These are phyloP conservation scores for Hylaeus anthracinus DNA, from an alignment of 1,140 invertebrate genomes.

Conservation along the genomic window DNA sequence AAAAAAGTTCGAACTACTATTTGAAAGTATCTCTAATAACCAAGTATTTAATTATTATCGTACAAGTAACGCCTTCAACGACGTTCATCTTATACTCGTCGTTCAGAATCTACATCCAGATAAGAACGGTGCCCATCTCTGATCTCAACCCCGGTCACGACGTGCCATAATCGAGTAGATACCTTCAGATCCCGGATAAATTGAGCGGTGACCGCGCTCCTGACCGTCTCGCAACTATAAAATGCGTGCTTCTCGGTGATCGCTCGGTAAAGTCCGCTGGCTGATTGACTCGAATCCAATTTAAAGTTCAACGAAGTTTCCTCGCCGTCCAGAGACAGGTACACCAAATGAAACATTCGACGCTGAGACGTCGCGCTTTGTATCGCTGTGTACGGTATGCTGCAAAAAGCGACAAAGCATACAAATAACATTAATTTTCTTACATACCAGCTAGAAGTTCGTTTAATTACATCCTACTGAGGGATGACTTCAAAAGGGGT, in stretches of 20 bases:
- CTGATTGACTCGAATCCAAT: constrained; percentile 88
- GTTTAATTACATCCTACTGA: too few relatives aligned
- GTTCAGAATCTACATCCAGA: too few relatives aligned
- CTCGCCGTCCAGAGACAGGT: constrained; percentile 86
- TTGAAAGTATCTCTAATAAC: too few relatives aligned
- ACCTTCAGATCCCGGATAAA: constrained; percentile 93
- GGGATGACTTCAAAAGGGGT: too few relatives aligned
- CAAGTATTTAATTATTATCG: too few relatives aligned
- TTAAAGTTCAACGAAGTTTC: constrained; percentile 88
- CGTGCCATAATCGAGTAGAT: constrained; percentile 19
- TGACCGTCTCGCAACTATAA: constrained; percentile 94
- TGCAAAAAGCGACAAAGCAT: constrained; percentile 75
- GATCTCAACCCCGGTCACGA: too few relatives aligned
- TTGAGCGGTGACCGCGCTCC: constrained; percentile 92
- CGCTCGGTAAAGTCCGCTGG: constrained; percentile 91
- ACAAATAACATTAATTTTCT: neutral
- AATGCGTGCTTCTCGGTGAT: constrained; percentile 95
- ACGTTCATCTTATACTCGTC: too few relatives aligned
- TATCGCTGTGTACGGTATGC: constrained; percentile 92
- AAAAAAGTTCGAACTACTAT: too few relatives aligned
- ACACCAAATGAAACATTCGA: constrained; percentile 88
- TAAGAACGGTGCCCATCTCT: too few relatives aligned
- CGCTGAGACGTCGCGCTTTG: constrained; percentile 89
- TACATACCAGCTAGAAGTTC: too few relatives aligned
- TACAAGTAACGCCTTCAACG: too few relatives aligned